Percentiles rank a stretch among this genome's conserved stretches.
phyloP scores from a whole-genome alignment of 1,140 invertebrate species.

The Fopius arisanus region DNA sequence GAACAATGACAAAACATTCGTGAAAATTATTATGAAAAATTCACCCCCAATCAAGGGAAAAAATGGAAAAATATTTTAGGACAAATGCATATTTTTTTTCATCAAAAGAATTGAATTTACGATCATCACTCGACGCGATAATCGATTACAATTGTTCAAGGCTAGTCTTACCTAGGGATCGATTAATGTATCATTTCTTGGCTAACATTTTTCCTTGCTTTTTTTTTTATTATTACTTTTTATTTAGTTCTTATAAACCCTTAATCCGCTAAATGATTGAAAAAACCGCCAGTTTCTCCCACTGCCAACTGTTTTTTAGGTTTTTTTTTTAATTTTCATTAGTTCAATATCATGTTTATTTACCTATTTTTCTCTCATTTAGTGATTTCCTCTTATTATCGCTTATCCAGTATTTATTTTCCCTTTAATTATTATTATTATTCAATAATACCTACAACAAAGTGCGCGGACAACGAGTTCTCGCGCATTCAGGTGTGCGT shows the following conservation, averaged over 20 bases:
- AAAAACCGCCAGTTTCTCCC: conserved; percentile 9
- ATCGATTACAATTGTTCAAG: not conserved
- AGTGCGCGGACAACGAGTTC: conserved; percentile 17
- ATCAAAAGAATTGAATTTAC: not conserved
- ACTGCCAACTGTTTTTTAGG: not conserved
- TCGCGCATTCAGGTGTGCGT: conserved; percentile 17
- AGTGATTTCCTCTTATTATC: not conserved
- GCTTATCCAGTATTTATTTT: not conserved
- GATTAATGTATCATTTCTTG: conserved; percentile 18
- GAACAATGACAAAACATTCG: not conserved
- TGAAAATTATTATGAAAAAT: not conserved
- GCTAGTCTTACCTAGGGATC: conserved; percentile 25
- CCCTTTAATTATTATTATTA: not conserved
- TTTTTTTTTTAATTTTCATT: too few species aligned
- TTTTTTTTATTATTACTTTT: conserved; percentile 19
- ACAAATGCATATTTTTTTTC: not conserved
- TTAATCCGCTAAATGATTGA: conserved; percentile 32
- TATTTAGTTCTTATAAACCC: conserved; percentile 27
- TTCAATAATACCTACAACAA: conserved; percentile 28
- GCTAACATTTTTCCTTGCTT: conserved; percentile 6
- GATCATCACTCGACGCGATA: not conserved
- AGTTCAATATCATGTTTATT: too few species aligned
- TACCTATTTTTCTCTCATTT: too few species aligned
- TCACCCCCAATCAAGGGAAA: not conserved
- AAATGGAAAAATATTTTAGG: not conserved